Evolutionary conservation across 2,888 invertebrate genomes (phyloP).

Genomic region (Drosophila kuntzei): DNA sequence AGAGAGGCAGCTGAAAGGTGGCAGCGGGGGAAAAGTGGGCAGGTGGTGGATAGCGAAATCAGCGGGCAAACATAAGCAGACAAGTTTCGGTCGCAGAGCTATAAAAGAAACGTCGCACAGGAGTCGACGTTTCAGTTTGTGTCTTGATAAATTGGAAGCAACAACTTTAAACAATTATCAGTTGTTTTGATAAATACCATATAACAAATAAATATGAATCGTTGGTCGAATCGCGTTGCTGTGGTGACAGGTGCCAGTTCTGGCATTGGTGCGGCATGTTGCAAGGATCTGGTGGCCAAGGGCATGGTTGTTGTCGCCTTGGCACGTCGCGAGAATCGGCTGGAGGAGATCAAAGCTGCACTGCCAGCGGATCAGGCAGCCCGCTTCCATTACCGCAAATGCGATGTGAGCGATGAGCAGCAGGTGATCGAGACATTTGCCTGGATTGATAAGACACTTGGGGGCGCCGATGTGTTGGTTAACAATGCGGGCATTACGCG

Average conservation of each 20-base stretch:
- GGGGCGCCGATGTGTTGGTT: constrained; percentile 87
- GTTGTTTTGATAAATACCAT: not conserved
- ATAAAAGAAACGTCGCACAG: constrained; percentile 22
- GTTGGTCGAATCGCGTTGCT: constrained; percentile 87
- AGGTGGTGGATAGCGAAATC: not conserved
- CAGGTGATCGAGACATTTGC: constrained; percentile 87
- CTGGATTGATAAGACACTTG: constrained; percentile 86
- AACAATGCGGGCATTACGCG: constrained; percentile 86
- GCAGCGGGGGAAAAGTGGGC: not conserved
- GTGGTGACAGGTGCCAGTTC: constrained; percentile 88
- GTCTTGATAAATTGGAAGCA: not conserved
- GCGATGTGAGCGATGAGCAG: constrained; percentile 87
- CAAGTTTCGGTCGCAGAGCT: constrained; percentile 2
- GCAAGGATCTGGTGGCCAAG: constrained; percentile 84
- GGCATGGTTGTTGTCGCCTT: constrained; percentile 87
- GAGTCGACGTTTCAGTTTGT: constrained; percentile 18
- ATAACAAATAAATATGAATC: constrained; percentile 85
- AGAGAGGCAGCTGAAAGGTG: not conserved
- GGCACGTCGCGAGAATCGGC: constrained; percentile 85
- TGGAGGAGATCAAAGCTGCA: constrained; percentile 75
- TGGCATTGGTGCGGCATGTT: constrained; percentile 87
- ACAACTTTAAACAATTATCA: not conserved
- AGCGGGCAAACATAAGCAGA: not conserved
- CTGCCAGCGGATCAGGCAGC: constrained; percentile 66
- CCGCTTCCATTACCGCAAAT: constrained; percentile 84